Conservation (phyloP, 2,888 invertebrate species). For the Corythucha ciliata region DNA sequence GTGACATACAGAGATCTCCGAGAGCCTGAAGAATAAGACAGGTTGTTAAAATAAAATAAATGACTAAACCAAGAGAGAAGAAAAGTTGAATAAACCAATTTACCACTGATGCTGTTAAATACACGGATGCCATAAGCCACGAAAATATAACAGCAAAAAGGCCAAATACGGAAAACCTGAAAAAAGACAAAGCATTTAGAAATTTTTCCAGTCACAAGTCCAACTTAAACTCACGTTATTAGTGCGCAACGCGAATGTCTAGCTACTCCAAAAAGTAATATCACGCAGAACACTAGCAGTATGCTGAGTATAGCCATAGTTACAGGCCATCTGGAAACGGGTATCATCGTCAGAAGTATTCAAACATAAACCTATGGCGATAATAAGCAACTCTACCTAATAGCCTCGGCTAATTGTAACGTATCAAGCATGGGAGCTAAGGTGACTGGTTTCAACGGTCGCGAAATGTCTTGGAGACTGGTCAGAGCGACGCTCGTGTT, state of each 20-base stretch:
- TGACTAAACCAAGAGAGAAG: background rate
- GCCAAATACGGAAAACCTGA: conserved; percentile 71
- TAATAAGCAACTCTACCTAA: conserved; percentile 35
- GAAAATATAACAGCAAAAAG: conserved; percentile 77
- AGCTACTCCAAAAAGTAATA: conserved; percentile 81
- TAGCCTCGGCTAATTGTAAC: conserved; percentile 40
- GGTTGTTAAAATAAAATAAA: background rate
- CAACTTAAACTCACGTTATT: conserved; percentile 59
- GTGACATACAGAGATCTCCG: conserved; percentile 76
- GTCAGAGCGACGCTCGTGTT: conserved; percentile 67
- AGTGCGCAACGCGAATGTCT: conserved; percentile 80
- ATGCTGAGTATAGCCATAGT: conserved; percentile 81
- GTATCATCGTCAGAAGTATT: conserved; percentile 4
- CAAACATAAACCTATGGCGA: background rate
- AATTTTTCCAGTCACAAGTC: background rate
- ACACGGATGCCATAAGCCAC: conserved; percentile 80
- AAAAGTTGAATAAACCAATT: conserved; percentile 35
- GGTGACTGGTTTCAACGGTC: conserved; percentile 60
- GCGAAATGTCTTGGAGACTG: conserved; percentile 65
- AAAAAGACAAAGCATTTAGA: conserved; percentile 27
- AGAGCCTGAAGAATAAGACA: conserved; percentile 47
- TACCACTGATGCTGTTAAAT: conserved; percentile 73
- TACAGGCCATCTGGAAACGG: conserved; percentile 60
- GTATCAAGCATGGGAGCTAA: conserved; percentile 44
- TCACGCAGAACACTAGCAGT: conserved; percentile 76